These are phyloP conservation scores for Dendroctonus ponderosae DNA, from an alignment of 1,140 invertebrate genomes.

Conservation along the genomic window DNA sequence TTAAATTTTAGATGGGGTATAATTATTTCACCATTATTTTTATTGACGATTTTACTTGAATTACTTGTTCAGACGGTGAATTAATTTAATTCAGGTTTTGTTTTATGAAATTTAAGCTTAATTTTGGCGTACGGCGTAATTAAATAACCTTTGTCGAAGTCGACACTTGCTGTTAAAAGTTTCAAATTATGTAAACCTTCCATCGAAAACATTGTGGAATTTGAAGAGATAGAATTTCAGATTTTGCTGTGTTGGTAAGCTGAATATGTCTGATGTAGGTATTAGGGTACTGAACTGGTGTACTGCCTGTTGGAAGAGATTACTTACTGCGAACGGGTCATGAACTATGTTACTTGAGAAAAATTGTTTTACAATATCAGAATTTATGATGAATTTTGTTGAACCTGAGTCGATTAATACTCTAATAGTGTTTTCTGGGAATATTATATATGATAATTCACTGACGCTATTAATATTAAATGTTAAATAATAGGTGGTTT, in stretches of 20 bases:
- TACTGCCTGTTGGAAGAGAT: conserved; percentile 13
- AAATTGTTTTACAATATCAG: conserved; percentile 7
- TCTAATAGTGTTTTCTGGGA: conserved; percentile 20
- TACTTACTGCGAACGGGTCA: conserved; percentile 13
- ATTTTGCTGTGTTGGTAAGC: conserved; percentile 2
- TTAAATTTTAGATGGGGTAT: conserved; percentile 15
- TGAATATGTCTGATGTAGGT: conserved; percentile 22
- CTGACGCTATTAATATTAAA: conserved; percentile 10
- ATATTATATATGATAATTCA: conserved; percentile 19
- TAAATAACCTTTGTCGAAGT: conserved; percentile 14
- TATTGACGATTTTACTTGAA: conserved; percentile 19
- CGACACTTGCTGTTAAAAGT: conserved; percentile 10
- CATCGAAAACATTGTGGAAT: conserved; percentile 11
- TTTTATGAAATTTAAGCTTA: conserved; percentile 24
- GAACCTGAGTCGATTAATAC: conserved; percentile 20
- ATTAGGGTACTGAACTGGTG: conserved; percentile 11
- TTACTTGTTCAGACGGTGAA: conserved; percentile 22
- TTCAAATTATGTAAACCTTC: conserved; percentile 12
- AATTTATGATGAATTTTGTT: conserved; percentile 20
- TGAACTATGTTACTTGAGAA: conserved; percentile 5
- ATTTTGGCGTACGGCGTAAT: conserved; percentile 15
- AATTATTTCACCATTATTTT: conserved; percentile 17
- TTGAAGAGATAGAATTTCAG: conserved; percentile 24
- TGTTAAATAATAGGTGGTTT: conserved; percentile 1
- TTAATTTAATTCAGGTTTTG: conserved; percentile 12